A percentile compares a stretch with the other conserved stretches of the same genome.
phyloP scores from a whole-genome alignment of 1,140 invertebrate species.

The Physella acuta region DNA sequence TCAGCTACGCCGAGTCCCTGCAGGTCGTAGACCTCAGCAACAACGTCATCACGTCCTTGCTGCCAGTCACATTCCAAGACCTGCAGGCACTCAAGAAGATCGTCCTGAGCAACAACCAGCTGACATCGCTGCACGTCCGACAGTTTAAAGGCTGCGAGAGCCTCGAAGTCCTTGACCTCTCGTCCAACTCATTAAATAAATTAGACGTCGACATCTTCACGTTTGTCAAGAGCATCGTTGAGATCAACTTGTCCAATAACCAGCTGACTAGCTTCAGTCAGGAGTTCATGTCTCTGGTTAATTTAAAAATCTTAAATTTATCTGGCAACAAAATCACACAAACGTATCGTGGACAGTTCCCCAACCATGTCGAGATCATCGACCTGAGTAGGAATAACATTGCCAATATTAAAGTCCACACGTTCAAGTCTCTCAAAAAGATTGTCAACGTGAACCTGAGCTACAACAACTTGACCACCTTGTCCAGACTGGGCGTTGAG shows the following conservation, averaged over 20 bases:
- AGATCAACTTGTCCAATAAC: slow-evolving; percentile 34
- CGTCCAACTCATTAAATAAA: slow-evolving; percentile 24
- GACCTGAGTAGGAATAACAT: slow-evolving; percentile 33
- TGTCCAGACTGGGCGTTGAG: slow-evolving; percentile 28
- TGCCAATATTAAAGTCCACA: slow-evolving; percentile 26
- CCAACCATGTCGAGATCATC: slow-evolving; percentile 26
- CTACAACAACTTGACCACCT: slow-evolving; percentile 33
- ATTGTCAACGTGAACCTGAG: slow-evolving; percentile 33
- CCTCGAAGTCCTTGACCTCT: slow-evolving; percentile 28
- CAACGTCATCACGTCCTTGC: slow-evolving; percentile 20
- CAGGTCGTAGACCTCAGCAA: slow-evolving; percentile 21
- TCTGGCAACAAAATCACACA: slow-evolving; percentile 28
- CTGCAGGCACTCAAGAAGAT: slow-evolving; percentile 22
- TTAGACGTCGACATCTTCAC: slow-evolving; percentile 24
- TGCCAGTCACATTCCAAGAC: slow-evolving; percentile 18
- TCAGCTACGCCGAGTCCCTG: neutral
- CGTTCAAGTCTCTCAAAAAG: slow-evolving; percentile 33
- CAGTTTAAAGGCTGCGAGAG: slow-evolving; percentile 26
- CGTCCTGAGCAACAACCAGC: slow-evolving; percentile 25
- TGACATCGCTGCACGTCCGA: slow-evolving; percentile 9
- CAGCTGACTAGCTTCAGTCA: slow-evolving; percentile 26
- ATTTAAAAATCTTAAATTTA: slow-evolving; percentile 30
- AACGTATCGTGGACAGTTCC: slow-evolving; percentile 28
- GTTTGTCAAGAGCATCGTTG: slow-evolving; percentile 1
- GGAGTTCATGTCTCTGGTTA: slow-evolving; percentile 22